Evolutionary conservation across 1,140 invertebrate species (phyloP).

Genomic region (Panulirus ornatus): DNA sequence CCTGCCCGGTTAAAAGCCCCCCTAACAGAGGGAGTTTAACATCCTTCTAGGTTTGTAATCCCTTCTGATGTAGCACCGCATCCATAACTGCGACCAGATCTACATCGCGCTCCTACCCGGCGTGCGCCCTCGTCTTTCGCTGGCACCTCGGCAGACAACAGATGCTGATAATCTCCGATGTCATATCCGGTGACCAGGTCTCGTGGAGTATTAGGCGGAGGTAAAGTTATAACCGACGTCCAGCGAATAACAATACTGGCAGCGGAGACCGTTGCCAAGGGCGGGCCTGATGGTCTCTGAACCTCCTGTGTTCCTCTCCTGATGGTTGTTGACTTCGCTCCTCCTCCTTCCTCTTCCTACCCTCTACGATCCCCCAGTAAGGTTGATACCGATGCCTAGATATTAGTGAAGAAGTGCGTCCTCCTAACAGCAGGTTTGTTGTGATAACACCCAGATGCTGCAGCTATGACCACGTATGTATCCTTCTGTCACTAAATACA

Average conservation of each 20-base stretch:
- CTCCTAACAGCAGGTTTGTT: no score
- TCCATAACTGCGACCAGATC: no score
- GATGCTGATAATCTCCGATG: no score
- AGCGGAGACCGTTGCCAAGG: neutral
- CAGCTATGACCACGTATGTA: no score
- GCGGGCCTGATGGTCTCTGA: neutral
- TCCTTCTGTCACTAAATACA: no score
- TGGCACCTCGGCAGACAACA: no score
- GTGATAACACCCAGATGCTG: no score
- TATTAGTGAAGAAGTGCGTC: no score
- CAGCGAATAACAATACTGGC: constrained; percentile 1
- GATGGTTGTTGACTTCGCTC: neutral
- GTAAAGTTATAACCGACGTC: constrained; percentile 1
- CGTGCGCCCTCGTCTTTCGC: no score
- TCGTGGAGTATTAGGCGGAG: constrained; percentile 5
- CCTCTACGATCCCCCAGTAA: neutral
- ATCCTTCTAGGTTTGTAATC: neutral
- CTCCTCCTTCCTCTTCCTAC: neutral
- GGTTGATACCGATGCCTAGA: no score
- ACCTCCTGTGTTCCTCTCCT: no score
- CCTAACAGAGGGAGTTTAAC: neutral
- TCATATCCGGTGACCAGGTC: neutral
- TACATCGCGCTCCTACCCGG: no score
- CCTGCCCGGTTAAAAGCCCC: neutral
- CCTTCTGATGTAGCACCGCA: neutral